Evolutionary conservation across 37 sponge, comb jelly and placozoan genomes (phyloP).

Genomic region (Aplysina aerophoba): DNA sequence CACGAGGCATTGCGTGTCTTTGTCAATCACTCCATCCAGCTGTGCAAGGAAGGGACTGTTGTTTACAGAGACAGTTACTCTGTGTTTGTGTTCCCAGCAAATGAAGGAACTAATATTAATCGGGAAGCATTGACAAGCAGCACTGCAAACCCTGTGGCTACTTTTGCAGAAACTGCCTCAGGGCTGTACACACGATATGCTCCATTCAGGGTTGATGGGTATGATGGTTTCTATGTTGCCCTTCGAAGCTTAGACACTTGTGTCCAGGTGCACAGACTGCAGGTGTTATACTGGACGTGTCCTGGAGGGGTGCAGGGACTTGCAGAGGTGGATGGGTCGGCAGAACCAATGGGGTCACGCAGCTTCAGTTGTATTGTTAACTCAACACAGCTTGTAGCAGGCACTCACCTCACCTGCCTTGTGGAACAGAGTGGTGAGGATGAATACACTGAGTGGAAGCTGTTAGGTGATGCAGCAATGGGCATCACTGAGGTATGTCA

Average conservation of each 20-base stretch:
- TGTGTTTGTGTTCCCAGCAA: not conserved
- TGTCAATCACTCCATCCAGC: not conserved
- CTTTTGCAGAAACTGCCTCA: not conserved
- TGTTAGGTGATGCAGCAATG: too few relatives aligned
- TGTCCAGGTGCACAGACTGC: not conserved
- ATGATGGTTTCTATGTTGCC: conserved; percentile 17
- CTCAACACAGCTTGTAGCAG: not conserved
- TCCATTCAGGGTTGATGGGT: too few relatives aligned
- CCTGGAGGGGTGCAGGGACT: not conserved
- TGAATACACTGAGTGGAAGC: too few relatives aligned
- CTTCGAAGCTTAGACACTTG: not conserved
- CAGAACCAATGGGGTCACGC: not conserved
- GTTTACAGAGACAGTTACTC: not conserved
- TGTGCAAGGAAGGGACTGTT: not conserved
- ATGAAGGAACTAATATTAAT: not conserved
- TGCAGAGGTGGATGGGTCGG: not conserved
- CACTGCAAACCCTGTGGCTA: not conserved
- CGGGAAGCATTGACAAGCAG: not conserved
- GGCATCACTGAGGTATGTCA: too few relatives aligned
- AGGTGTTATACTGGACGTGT: conserved; percentile 18
- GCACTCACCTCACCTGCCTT: too few relatives aligned
- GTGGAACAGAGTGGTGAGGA: too few relatives aligned
- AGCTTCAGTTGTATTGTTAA: not conserved
- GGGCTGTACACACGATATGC: not conserved
- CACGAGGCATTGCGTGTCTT: not conserved